phyloP scores from a whole-genome alignment of 1,140 invertebrate species.

The Drosophila saltans region DNA sequence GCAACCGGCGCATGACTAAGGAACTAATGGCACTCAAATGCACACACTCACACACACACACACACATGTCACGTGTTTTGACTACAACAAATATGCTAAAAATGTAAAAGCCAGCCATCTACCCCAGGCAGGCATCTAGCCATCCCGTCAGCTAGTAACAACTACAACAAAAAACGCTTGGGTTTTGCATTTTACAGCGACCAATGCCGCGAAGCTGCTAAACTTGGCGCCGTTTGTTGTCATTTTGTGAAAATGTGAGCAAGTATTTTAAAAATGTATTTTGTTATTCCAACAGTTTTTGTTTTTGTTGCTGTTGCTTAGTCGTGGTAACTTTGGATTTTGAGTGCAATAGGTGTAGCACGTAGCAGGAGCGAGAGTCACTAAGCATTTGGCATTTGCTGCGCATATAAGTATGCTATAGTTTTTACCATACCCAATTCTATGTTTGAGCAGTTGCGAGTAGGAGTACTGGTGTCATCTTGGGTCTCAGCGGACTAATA shows the following conservation, averaged over 20 bases:
- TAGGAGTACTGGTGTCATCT: slow-evolving; percentile 41
- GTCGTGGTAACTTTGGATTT: background rate
- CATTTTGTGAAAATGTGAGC: slow-evolving; percentile 74
- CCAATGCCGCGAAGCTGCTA: slow-evolving; percentile 72
- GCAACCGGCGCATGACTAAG: slow-evolving; percentile 67
- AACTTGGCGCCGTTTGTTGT: slow-evolving; percentile 79
- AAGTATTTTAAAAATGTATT: slow-evolving; percentile 81
- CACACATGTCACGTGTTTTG: slow-evolving; percentile 71
- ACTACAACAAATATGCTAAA: slow-evolving; percentile 80
- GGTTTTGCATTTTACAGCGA: slow-evolving; percentile 68
- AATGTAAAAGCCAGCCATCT: slow-evolving; percentile 72
- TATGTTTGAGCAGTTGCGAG: background rate
- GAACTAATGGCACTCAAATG: slow-evolving; percentile 67
- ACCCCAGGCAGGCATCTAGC: slow-evolving; percentile 18
- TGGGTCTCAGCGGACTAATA: slow-evolving; percentile 49
- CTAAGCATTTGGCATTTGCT: slow-evolving; percentile 38
- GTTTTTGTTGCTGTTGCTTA: background rate
- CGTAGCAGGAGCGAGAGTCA: slow-evolving; percentile 24
- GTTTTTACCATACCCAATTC: slow-evolving; percentile 35
- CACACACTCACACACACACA: slow-evolving; percentile 25
- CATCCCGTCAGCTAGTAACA: slow-evolving; percentile 27
- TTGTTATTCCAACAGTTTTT: slow-evolving; percentile 1
- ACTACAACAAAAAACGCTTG: slow-evolving; percentile 24
- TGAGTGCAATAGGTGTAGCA: background rate
- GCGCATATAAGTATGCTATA: slow-evolving; percentile 49